These are phyloP conservation scores for Drosophila equinoxialis DNA, from an alignment of 1,140 invertebrate species.

Conservation along the genomic window DNA sequence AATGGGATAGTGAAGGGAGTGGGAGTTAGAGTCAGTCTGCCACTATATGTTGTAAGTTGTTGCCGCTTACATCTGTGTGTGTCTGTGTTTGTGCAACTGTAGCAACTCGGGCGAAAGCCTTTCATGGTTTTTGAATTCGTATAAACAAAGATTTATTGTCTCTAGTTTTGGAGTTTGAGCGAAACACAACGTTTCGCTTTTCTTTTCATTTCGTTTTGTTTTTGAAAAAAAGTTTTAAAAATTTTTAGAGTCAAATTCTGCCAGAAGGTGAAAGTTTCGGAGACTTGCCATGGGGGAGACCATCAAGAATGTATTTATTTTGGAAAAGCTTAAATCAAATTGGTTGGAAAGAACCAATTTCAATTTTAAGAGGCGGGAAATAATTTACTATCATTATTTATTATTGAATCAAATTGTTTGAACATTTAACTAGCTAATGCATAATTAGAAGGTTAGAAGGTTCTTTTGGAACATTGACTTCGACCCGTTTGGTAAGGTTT, in stretches of 20 bases:
- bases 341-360: background rate
- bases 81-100: slow-evolving; percentile 43
- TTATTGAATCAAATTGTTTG: no score
- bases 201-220: slow-evolving; percentile 5
- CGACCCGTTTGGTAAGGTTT: no score
- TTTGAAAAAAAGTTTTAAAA: background rate
- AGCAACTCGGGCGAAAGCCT: slow-evolving; percentile 62
- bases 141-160: slow-evolving; percentile 79
- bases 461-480: no score
- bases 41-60: slow-evolving; percentile 46
- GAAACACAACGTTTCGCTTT: slow-evolving; percentile 11
- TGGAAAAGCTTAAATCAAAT: background rate
- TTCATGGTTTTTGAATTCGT: slow-evolving; percentile 75
- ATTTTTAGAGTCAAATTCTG: background rate
- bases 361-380: background rate
- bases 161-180: slow-evolving; percentile 36
- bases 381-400: no score
- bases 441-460: no score
- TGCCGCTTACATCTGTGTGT: slow-evolving; percentile 28
- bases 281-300: background rate
- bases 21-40: slow-evolving; percentile 32
- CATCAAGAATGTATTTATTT: background rate
- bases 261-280: slow-evolving; percentile 1
- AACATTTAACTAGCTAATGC: no score
- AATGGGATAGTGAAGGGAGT: slow-evolving; percentile 21